Base-by-base conservation (phyloP, 2,113 vertebrate genomes). In the Anoura caudifer region DNA sequence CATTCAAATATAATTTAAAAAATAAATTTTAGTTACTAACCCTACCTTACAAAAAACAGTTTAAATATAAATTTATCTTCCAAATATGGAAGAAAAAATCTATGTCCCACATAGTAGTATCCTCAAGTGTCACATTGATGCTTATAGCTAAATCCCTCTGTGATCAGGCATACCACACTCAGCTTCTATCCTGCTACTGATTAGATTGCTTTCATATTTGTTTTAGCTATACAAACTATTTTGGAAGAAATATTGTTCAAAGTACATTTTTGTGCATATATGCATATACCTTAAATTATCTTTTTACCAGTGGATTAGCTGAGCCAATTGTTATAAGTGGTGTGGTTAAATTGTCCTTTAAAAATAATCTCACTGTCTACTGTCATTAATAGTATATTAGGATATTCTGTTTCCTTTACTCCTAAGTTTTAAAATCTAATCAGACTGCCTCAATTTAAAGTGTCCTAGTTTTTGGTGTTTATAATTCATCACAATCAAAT, bases 41-140 rank as follows among this genome's bases (percentile, higher is more conserved):
- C 97, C 97, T 97, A 97, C 98, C 98, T 98, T 98, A 98, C 98
- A 76, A 96, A 90, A 98, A 98, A 96, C 96, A 98, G 97, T 98
- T 95, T 99, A 98, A 98, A 98, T 95, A 97, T 98, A 98, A 98
- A 98, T 98, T 98, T 98, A 98, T 98, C 98, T 99, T 99, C 98
- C 99, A 99, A 98, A 98, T 99, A 98, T 98, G 99, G 99, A 99
- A 99, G 98, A 98, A 99, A 98, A 97, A 98, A 98, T 98, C 98
- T 98, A 99, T 98, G 98, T 98, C 98, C 98, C 98, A 98, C 97
- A 97, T 98, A 98, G 98, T 98, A 98, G 98, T 98, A 97, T 98
- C 98, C 97, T 98, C 97, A 98, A 98, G 98, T 98, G 98, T 98
- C 98, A 98, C 98, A 98, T 92, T 98, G 98, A 98, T 97, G 97